Evolutionary conservation across 2,113 vertebrate species (phyloP).

Genomic region (Anthoscopus minutus): DNA sequence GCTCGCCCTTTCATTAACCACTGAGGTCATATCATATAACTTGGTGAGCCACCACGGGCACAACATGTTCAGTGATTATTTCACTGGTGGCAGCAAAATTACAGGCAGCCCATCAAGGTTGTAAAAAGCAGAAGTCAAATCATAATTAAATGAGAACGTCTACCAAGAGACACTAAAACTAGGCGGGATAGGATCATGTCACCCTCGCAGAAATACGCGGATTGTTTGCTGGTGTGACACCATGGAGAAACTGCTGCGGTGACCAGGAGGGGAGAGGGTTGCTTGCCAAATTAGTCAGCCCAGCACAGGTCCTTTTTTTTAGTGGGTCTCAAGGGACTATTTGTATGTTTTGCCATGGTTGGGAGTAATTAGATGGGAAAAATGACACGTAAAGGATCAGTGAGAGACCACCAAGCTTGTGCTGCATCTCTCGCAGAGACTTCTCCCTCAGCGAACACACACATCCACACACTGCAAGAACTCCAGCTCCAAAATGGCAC

Average conservation of each 20-base stretch:
- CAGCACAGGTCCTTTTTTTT: neutral
- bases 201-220: neutral
- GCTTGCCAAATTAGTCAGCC: neutral
- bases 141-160: neutral
- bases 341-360: neutral
- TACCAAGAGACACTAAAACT: conserved; percentile 46
- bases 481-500: neutral
- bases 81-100: conserved; percentile 15
- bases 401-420: conserved; percentile 15
- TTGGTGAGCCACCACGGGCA: conserved; percentile 37
- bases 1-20: conserved; percentile 49
- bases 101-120: conserved; percentile 4
- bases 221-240: neutral
- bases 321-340: neutral
- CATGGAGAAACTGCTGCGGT: neutral
- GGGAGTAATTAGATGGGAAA: neutral
- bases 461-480: accelerated
- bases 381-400: neutral
- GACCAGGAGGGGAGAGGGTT: neutral
- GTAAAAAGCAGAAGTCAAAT: neutral
- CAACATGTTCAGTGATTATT: conserved; percentile 24
- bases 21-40: conserved; percentile 67
- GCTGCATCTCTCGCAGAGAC: neutral
- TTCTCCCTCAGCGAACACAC: neutral
- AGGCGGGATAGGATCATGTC: conserved; percentile 15